phyloP scores from a whole-genome alignment of 2,888 invertebrate species.

The Ectemnius lituratus region DNA sequence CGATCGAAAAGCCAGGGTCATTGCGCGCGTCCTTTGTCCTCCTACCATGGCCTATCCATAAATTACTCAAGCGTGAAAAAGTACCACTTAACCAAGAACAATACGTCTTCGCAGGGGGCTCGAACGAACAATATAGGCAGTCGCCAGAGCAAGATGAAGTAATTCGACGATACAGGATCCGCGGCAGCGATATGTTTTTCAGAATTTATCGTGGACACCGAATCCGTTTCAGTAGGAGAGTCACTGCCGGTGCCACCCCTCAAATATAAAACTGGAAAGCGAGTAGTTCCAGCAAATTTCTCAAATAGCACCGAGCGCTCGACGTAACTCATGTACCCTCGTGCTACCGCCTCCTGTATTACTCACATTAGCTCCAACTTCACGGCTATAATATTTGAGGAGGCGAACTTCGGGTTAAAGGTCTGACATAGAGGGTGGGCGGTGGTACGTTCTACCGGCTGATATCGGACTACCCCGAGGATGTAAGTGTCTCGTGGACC shows the following conservation, averaged over 20 bases:
- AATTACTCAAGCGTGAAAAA: conserved; percentile 47
- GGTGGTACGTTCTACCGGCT: not conserved
- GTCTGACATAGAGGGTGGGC: not conserved
- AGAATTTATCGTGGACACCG: conserved; percentile 5
- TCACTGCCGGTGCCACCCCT: not conserved
- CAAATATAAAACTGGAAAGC: not conserved
- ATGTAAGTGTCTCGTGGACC: conserved; percentile 5
- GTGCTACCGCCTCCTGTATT: not conserved
- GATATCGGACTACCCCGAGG: conserved; percentile 8
- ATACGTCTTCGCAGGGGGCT: conserved; percentile 32
- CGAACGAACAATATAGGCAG: conserved; percentile 23
- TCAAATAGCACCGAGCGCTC: not conserved
- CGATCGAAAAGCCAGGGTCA: conserved; percentile 11
- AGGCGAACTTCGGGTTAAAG: not conserved
- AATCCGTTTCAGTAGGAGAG: not conserved
- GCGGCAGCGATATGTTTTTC: not conserved
- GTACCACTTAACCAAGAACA: conserved; percentile 41
- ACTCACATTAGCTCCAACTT: conserved; percentile 4
- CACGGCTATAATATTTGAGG: conserved; percentile 9
- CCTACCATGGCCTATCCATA: conserved; percentile 32
- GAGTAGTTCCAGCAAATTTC: not conserved
- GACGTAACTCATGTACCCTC: not conserved
- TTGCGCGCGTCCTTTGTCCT: conserved; percentile 30
- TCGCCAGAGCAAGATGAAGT: conserved; percentile 20
- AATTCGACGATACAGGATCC: conserved; percentile 24